Base-by-base conservation (phyloP, 2,888 invertebrate species). In the Toxonevra muliebris region DNA sequence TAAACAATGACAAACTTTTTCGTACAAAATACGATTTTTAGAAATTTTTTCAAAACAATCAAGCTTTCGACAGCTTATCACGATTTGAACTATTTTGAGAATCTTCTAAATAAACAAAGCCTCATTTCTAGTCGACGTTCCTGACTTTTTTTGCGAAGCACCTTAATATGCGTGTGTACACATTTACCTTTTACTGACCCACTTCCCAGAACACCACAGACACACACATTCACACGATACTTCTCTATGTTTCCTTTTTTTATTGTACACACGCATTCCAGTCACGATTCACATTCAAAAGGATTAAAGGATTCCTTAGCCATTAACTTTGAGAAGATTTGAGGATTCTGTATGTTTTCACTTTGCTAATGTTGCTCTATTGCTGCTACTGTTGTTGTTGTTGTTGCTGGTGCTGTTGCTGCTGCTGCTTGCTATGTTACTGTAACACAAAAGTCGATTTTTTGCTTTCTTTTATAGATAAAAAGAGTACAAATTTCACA, bases 251-350 rank as follows among this genome's bases (percentile, higher is more conserved):
- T 53, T 53, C 17, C 48, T 48, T 8, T 13, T 48, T 48, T 53
- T 13, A 15, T 15, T 52, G 13, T 11, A 8, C 4, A 17, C 7
- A 19, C 20, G n/a, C 55, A 72, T 73, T 73, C 72, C 63, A 68
- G 73, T 73, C 73, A 73, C 73, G 73, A 65, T 72, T 72, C 69
- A 71, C 70, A 72, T 73, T 72, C 73, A 72, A 71, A 70, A 66
- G 72, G 69, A 69, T 73, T 71, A 73, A 69, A 71, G 68, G 68
- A 71, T 73, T 73, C 68, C 68, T 60, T 69, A 66, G 69, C 69
- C 72, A 71, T 72, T 73, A 69, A 69, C 68, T 72, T 72, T 61
- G 52, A 20, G 30, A 61, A 13, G 20, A 20, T 61, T 48, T 61
- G 15, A 20, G 60, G n/a, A 45, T 61, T 61, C 48, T 61, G 19